phyloP scores from a whole-genome alignment of 2,888 invertebrate species.

The Drosophila colorata region DNA sequence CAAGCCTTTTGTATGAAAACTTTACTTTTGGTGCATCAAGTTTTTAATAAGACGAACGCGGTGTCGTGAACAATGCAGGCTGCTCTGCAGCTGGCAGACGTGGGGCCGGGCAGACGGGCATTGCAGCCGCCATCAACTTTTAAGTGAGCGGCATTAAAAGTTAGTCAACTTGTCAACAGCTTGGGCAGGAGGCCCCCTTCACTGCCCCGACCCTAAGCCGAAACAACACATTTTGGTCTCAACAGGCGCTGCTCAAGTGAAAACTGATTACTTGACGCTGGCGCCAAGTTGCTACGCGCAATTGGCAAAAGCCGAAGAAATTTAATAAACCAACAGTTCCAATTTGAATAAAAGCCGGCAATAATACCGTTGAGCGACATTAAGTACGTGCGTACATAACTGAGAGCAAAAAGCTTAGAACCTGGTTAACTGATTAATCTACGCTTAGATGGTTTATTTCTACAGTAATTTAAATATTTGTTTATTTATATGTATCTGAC shows the following conservation, averaged over 20 bases:
- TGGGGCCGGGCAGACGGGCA: slow-evolving; percentile 13
- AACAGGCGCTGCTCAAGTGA: slow-evolving; percentile 27
- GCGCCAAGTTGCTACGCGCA: slow-evolving; percentile 18
- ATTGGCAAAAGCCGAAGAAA: slow-evolving; percentile 28
- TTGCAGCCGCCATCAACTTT: slow-evolving; percentile 59
- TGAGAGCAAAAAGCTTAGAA: not conserved
- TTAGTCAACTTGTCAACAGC: slow-evolving; percentile 72
- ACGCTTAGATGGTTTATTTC: no score
- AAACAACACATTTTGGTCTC: not conserved
- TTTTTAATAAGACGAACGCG: slow-evolving; percentile 45
- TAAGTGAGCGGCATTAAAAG: slow-evolving; percentile 75
- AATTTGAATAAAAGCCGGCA: not conserved
- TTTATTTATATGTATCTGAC: no score
- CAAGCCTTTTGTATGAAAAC: slow-evolving; percentile 44
- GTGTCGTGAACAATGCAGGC: slow-evolving; percentile 8
- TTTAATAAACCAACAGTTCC: slow-evolving; percentile 18
- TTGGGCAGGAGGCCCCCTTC: slow-evolving; percentile 23
- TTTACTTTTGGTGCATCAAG: slow-evolving; percentile 27
- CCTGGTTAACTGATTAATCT: no score
- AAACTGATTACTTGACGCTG: slow-evolving; percentile 48
- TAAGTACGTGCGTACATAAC: not conserved
- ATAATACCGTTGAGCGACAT: not conserved
- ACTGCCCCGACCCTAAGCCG: not conserved
- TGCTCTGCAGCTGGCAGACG: slow-evolving; percentile 9
- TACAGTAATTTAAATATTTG: no score